Evolutionary conservation across 1,140 invertebrate species (phyloP).

Genomic region (Chlorops oryzae): DNA sequence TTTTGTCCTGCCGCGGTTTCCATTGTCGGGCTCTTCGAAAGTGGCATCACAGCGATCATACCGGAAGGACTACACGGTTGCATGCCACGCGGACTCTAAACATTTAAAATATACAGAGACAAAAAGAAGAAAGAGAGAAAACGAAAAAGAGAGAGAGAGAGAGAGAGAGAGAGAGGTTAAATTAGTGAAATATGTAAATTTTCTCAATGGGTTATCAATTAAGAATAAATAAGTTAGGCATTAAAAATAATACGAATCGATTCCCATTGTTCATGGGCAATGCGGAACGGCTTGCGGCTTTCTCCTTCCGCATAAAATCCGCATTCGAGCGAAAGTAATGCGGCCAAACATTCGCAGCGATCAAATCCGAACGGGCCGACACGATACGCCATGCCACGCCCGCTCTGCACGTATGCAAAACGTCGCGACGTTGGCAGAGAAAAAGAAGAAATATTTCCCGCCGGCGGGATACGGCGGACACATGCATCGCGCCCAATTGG

Average conservation of each 20-base stretch:
- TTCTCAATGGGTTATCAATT: constrained; percentile 44
- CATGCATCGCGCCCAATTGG: not conserved
- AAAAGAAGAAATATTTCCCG: constrained; percentile 25
- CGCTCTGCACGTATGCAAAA: not conserved
- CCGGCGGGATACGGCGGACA: constrained; percentile 29
- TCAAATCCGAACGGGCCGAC: too few relatives aligned
- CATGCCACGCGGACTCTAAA: constrained; percentile 49
- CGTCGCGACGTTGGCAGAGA: not conserved
- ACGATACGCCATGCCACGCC: too few relatives aligned
- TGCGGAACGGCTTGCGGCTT: too few relatives aligned
- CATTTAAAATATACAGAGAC: too few relatives aligned
- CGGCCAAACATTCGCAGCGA: constrained; percentile 33
- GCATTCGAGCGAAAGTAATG: constrained; percentile 32
- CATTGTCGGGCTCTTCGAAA: constrained; percentile 47
- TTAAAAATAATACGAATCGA: constrained; percentile 9
- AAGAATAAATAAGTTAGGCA: constrained; percentile 22
- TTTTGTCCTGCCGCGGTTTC: constrained; percentile 39
- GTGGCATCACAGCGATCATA: constrained; percentile 45
- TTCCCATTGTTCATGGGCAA: constrained; percentile 5
- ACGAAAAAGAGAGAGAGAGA: constrained; percentile 12
- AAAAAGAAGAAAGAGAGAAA: constrained; percentile 14
- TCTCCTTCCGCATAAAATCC: not conserved
- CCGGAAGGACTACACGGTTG: constrained; percentile 48
- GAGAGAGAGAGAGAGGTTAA: not conserved
- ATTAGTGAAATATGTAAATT: too few relatives aligned